A percentile compares a stretch with the other conserved stretches of the same genome.
phyloP scores from a whole-genome alignment of 1,140 invertebrate genomes.

The Eulimnadia texana region DNA sequence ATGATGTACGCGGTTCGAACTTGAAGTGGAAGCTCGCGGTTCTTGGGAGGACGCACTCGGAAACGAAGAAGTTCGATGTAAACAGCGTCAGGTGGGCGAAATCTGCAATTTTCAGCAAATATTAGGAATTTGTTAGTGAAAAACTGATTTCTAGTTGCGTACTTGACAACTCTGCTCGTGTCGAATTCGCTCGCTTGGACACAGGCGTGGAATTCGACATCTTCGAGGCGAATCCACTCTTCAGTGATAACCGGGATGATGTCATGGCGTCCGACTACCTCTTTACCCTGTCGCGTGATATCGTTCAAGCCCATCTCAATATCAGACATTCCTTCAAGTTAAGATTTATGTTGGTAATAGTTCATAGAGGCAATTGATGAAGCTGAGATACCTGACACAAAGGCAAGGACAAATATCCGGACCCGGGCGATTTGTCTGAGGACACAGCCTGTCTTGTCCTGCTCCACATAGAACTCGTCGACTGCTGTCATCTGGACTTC shows the following conservation, averaged over 20 bases:
- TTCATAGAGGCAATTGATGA: neutral
- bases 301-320: conserved; percentile 97
- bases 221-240: conserved; percentile 95
- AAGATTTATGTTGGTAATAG: neutral
- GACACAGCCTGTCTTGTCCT: conserved; percentile 70
- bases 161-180: conserved; percentile 80
- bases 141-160: conserved; percentile 14
- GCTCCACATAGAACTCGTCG: conserved; percentile 90
- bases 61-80: conserved; percentile 96
- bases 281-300: conserved; percentile 86
- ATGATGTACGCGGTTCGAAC: conserved; percentile 74
- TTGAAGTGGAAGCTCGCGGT: conserved; percentile 91
- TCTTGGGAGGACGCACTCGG: conserved; percentile 85
- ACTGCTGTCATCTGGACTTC: conserved; percentile 93
- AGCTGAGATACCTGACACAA: conserved; percentile 42
- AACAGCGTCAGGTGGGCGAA: conserved; percentile 96
- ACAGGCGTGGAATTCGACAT: conserved; percentile 85
- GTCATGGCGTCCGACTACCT: conserved; percentile 96
- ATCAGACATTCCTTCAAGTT: conserved; percentile 69
- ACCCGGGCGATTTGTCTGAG: conserved; percentile 87
- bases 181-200: conserved; percentile 86
- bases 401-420: conserved; percentile 86
- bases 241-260: conserved; percentile 98
- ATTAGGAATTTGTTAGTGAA: neutral
- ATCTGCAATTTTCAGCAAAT: conserved; percentile 41